A percentile compares a stretch with the other conserved stretches of the same genome.
Evolutionary conservation across 2,113 vertebrate species (phyloP).

Genomic region (Tauraco erythrolophus): DNA sequence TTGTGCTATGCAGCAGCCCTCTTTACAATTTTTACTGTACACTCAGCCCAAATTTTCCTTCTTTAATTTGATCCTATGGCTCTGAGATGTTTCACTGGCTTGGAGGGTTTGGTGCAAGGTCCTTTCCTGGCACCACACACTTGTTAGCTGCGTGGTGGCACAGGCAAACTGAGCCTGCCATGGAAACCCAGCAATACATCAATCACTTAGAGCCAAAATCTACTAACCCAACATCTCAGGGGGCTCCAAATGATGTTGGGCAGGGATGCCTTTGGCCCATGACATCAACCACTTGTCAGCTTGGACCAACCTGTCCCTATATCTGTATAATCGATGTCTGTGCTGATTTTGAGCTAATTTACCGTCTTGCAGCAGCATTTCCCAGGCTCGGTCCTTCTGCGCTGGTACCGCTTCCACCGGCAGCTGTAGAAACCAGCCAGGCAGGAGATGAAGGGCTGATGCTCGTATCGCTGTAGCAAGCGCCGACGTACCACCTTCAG

Average conservation of each 20-base stretch:
- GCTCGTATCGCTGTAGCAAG: conserved; percentile 85
- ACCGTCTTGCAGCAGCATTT: conserved; percentile 89
- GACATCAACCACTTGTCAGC: background rate
- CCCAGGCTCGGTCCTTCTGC: conserved; percentile 78
- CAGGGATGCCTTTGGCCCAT: background rate
- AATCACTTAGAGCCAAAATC: background rate
- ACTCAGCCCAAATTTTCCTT: background rate
- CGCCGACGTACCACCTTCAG: conserved; percentile 83
- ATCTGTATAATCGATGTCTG: background rate
- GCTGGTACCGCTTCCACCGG: conserved; percentile 88
- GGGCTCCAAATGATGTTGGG: rapidly evolving
- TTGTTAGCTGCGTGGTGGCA: background rate
- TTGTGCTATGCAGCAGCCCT: background rate
- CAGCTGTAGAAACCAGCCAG: conserved; percentile 89
- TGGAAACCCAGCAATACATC: background rate
- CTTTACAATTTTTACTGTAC: background rate
- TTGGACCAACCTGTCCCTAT: background rate
- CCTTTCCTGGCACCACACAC: background rate
- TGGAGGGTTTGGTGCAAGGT: background rate
- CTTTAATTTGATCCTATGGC: background rate
- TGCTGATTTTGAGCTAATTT: background rate
- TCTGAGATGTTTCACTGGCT: background rate
- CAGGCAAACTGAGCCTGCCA: background rate
- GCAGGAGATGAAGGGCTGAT: conserved; percentile 87
- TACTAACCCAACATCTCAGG: background rate